Evolutionary conservation across 2,888 invertebrate species (phyloP).

Genomic region (Mycalesis mineus): DNA sequence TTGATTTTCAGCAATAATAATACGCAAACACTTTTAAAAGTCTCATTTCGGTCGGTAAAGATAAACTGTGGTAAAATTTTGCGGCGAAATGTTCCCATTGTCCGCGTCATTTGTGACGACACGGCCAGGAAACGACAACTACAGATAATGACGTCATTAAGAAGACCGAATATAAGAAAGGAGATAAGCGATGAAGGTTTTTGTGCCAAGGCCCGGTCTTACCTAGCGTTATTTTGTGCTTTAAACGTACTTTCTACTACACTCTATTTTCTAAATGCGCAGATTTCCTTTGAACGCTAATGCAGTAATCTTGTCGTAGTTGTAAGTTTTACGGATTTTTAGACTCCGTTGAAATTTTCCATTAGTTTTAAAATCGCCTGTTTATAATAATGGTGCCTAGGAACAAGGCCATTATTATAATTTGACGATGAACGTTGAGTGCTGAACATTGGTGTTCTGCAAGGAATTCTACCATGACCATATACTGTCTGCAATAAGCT

Average conservation of each 20-base stretch:
- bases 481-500: no score
- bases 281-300: no score
- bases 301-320: no score
- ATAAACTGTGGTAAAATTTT: constrained; percentile 8
- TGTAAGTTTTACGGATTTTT: no score
- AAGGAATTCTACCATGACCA: no score
- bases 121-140: constrained; percentile 5
- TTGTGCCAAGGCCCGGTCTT: constrained; percentile 6
- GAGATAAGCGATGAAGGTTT: constrained; percentile 8
- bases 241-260: background rate
- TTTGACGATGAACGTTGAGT: no score
- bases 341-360: no score
- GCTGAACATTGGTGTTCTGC: no score
- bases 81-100: constrained; percentile 11
- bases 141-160: constrained; percentile 14
- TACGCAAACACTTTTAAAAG: background rate
- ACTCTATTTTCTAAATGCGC: background rate
- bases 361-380: no score
- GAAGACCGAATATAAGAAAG: constrained; percentile 5
- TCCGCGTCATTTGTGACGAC: constrained; percentile 13
- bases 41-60: background rate
- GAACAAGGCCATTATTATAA: no score
- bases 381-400: no score
- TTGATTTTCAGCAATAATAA: background rate
- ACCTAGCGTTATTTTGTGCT: background rate